Conservation (phyloP, 2,888 invertebrate species). For the Protonemura montana region DNA sequence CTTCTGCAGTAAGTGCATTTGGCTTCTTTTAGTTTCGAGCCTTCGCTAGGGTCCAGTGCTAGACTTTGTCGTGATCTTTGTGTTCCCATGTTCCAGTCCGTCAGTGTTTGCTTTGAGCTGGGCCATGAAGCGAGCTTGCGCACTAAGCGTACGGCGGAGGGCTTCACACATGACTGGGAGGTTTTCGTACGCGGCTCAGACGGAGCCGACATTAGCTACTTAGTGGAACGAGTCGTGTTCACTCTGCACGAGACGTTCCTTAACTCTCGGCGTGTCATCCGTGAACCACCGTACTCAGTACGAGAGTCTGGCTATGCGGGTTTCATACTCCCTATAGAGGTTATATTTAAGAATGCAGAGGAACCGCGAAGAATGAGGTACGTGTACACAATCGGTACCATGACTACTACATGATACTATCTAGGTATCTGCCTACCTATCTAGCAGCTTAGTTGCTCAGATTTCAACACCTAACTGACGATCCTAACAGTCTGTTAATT, state of each 20-base stretch:
- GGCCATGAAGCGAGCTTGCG: conserved; percentile 88
- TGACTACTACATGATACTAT: too few relatives aligned
- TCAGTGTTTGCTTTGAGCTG: conserved; percentile 87
- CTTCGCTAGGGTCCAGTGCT: neutral
- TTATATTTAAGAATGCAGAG: conserved; percentile 87
- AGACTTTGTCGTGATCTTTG: neutral
- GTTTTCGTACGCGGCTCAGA: conserved; percentile 91
- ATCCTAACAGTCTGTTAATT: too few relatives aligned
- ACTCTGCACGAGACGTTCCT: conserved; percentile 90
- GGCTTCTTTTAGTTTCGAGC: neutral
- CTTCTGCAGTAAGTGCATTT: neutral
- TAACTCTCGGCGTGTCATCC: conserved; percentile 88
- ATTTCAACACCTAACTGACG: too few relatives aligned
- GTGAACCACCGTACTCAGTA: conserved; percentile 89
- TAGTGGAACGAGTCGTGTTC: conserved; percentile 90
- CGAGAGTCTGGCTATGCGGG: conserved; percentile 97
- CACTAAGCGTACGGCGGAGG: conserved; percentile 83
- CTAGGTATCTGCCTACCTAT: too few relatives aligned
- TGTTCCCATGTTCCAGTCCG: conserved; percentile 55
- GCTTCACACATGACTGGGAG: conserved; percentile 98
- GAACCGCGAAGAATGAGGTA: conserved; percentile 59
- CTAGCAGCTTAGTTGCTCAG: too few relatives aligned
- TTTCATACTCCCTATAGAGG: conserved; percentile 87
- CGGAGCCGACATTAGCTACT: conserved; percentile 85
- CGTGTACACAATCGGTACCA: too few relatives aligned